Percentiles rank a stretch among this genome's conserved stretches.
phyloP scores from a whole-genome alignment of 1,140 invertebrate species.

The Penaeus japonicus region DNA sequence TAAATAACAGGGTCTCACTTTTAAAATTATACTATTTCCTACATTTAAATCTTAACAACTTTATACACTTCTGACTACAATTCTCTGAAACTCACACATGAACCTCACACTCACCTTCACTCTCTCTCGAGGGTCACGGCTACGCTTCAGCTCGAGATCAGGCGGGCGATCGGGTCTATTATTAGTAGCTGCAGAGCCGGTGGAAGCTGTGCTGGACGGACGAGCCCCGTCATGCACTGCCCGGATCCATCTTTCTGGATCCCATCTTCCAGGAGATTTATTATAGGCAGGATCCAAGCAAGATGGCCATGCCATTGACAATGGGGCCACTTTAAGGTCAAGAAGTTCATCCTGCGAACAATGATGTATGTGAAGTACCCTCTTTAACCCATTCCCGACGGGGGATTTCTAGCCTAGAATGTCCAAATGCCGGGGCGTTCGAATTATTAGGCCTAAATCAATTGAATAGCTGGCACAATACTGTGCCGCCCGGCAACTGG shows the following conservation, averaged over 20 bases:
- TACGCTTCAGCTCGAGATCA: conserved; percentile 47
- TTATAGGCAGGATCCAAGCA: conserved; percentile 40
- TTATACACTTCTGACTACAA: too few relatives aligned
- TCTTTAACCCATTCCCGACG: too few relatives aligned
- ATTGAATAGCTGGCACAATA: too few relatives aligned
- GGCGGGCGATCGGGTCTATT: conserved; percentile 48
- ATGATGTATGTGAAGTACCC: too few relatives aligned
- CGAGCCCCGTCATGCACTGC: conserved; percentile 46
- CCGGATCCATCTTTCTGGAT: conserved; percentile 47
- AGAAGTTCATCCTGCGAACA: conserved; percentile 33
- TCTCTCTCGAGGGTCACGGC: conserved; percentile 74
- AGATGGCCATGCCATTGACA: conserved; percentile 42
- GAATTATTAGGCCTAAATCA: too few relatives aligned
- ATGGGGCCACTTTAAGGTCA: conserved; percentile 39
- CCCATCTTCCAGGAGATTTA: conserved; percentile 46
- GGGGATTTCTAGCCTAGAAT: too few relatives aligned
- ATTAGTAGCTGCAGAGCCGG: conserved; percentile 14
- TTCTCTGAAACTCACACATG: too few relatives aligned
- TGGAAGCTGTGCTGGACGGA: conserved; percentile 41
- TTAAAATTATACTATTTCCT: too few relatives aligned
- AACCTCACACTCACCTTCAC: conserved; percentile 65
- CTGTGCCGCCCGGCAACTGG: too few relatives aligned
- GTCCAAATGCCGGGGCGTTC: too few relatives aligned
- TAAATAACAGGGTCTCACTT: too few relatives aligned
- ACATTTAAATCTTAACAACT: too few relatives aligned